Percentiles rank a stretch among this genome's conserved stretches.
Conservation (phyloP, 1,140 invertebrate species). For the Drosophila cardini region DNA sequence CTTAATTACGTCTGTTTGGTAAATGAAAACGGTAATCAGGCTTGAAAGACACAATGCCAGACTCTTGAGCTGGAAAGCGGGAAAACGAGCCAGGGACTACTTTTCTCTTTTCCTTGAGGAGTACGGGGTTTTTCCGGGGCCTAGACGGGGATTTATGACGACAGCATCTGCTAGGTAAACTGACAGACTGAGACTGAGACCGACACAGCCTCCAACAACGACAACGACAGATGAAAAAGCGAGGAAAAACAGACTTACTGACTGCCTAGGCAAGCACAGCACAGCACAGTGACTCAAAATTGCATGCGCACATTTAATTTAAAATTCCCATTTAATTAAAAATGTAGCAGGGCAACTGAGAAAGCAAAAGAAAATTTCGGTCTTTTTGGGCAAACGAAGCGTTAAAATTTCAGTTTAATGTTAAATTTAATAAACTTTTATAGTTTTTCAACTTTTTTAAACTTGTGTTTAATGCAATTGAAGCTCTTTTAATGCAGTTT, state of each 20-base stretch:
- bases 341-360: not conserved
- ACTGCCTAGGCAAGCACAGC: slow-evolving; percentile 3
- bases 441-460: no score
- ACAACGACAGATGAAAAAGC: not conserved
- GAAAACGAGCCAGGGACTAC: slow-evolving; percentile 23
- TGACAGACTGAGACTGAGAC: slow-evolving; percentile 23
- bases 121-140: not conserved
- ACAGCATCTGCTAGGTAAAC: slow-evolving; percentile 66
- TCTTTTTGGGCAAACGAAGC: no score
- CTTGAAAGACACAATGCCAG: slow-evolving; percentile 79
- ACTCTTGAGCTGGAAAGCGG: slow-evolving; percentile 41
- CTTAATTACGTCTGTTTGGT: slow-evolving; percentile 81
- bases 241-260: slow-evolving; percentile 21
- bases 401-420: no score
- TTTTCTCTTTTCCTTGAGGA: slow-evolving; percentile 1
- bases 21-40: slow-evolving; percentile 81
- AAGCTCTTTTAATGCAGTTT: no score
- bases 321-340: slow-evolving; percentile 1
- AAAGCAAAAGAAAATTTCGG: no score
- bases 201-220: not conserved
- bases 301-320: not conserved
- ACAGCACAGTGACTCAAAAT: slow-evolving; percentile 17
- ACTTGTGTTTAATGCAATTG: no score
- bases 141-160: slow-evolving; percentile 70
- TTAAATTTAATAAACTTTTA: no score